These are phyloP conservation scores for Drosophila melanica DNA, from an alignment of 1,140 invertebrate species.

Conservation along the genomic window DNA sequence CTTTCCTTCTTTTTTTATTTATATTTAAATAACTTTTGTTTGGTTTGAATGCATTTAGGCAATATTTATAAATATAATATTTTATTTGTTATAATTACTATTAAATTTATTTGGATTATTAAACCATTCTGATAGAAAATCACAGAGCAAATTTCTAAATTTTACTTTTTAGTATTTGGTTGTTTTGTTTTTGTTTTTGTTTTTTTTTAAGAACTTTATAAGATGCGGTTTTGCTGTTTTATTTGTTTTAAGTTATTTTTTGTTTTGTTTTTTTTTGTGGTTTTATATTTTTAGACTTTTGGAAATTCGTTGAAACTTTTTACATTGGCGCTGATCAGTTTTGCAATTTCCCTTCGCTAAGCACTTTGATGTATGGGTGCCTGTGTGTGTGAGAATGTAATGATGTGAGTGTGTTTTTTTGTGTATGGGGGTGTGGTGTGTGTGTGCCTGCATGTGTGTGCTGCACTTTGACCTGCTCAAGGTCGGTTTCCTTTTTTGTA, in stretches of 20 bases:
- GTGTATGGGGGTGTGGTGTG: conserved; percentile 32
- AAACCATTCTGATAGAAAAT: conserved; percentile 82
- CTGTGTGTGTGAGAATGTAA: conserved; percentile 19
- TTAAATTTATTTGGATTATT: conserved; percentile 67
- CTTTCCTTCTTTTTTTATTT: conserved; percentile 38
- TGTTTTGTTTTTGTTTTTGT: conserved; percentile 24
- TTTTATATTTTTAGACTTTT: conserved; percentile 54
- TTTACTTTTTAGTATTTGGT: conserved; percentile 42
- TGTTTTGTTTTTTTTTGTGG: conserved; percentile 28
- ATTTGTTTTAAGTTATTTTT: conserved; percentile 36
- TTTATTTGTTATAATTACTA: conserved; percentile 51
- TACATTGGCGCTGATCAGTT: conserved; percentile 40
- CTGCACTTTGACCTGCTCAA: conserved; percentile 42
- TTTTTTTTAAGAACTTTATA: conserved; percentile 35
- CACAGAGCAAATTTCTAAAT: conserved; percentile 80
- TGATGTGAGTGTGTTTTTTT: conserved; percentile 12
- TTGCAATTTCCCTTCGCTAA: conserved; percentile 18
- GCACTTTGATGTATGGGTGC: conserved; percentile 41
- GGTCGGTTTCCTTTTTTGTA: conserved; percentile 31
- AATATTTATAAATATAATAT: conserved; percentile 68
- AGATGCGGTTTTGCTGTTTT: conserved; percentile 40
- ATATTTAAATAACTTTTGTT: conserved; percentile 47
- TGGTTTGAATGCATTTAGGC: conserved; percentile 50
- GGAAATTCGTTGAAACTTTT: conserved; percentile 79
- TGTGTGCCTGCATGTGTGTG: conserved; percentile 36